phyloP scores from a whole-genome alignment of 2,113 vertebrate species.

The Myanophis thanlyinensis region DNA sequence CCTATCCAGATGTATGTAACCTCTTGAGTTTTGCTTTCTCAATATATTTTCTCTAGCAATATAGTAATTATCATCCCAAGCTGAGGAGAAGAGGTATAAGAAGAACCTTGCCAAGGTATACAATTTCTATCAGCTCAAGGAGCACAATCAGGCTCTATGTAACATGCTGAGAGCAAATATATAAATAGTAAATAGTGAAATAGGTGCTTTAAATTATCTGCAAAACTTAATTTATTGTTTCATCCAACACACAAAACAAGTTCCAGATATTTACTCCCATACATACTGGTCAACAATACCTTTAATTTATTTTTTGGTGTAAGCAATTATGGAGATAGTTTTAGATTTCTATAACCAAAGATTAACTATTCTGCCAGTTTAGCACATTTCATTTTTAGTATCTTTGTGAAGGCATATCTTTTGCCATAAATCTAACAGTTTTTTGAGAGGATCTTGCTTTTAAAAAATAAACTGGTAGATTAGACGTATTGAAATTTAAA shows the following conservation, averaged over 20 bases:
- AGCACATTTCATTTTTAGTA: conserved; percentile 27
- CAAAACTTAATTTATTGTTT: neutral
- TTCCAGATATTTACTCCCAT: neutral
- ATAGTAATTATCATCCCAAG: neutral
- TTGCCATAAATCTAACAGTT: conserved; percentile 26
- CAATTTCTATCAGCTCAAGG: neutral
- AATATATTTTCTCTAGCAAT: neutral
- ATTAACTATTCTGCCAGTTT: neutral
- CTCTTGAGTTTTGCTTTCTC: neutral
- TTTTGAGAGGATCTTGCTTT: neutral
- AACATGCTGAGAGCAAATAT: neutral
- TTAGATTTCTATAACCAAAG: neutral
- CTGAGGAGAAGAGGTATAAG: neutral
- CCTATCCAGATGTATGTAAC: accelerated
- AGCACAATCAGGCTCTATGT: neutral
- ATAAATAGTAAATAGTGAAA: neutral
- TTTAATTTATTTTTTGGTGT: neutral
- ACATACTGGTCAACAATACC: neutral
- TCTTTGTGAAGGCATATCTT: conserved; percentile 34
- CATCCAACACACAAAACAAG: neutral
- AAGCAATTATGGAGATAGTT: neutral
- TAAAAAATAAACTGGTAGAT: neutral
- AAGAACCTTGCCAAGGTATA: neutral
- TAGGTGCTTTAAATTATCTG: neutral
- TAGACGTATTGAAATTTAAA: neutral